phyloP scores from a whole-genome alignment of 2,113 vertebrate genomes.

The Cephalophus harveyi region DNA sequence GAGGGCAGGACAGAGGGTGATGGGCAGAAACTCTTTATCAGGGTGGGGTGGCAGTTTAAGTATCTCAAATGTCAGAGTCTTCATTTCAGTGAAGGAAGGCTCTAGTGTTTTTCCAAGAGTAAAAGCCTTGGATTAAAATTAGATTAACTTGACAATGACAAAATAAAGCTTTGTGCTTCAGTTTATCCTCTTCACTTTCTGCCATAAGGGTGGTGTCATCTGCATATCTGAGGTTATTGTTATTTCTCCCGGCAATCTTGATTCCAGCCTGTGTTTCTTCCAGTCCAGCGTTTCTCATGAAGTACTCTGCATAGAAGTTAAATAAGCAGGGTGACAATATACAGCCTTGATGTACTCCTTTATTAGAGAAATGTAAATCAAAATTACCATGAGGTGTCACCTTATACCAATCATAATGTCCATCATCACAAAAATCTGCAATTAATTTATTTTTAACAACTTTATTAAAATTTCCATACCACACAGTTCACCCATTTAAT shows the following conservation, averaged over 20 bases:
- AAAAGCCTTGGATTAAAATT: not conserved
- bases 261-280: no score
- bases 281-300: no score
- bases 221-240: no score
- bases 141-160: not conserved
- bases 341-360: no score
- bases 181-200: no score
- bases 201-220: no score
- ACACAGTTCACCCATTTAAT: not conserved
- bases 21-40: not conserved
- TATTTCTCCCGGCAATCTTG: no score
- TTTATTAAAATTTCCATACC: not conserved
- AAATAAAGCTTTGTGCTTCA: not conserved
- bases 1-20: rapidly evolving
- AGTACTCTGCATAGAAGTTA: no score
- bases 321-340: no score
- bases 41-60: not conserved
- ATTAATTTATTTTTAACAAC: not conserved
- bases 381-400: not conserved
- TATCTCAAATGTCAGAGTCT: not conserved
- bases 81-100: not conserved
- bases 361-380: not conserved
- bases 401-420: not conserved
- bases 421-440: not conserved
- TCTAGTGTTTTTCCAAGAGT: not conserved